Evolutionary conservation across 2,797 vertebrate species (phyloP), one percentile per base, ranked within the genome.

Genomic region (Lindbergichthys nudifrons): DNA sequence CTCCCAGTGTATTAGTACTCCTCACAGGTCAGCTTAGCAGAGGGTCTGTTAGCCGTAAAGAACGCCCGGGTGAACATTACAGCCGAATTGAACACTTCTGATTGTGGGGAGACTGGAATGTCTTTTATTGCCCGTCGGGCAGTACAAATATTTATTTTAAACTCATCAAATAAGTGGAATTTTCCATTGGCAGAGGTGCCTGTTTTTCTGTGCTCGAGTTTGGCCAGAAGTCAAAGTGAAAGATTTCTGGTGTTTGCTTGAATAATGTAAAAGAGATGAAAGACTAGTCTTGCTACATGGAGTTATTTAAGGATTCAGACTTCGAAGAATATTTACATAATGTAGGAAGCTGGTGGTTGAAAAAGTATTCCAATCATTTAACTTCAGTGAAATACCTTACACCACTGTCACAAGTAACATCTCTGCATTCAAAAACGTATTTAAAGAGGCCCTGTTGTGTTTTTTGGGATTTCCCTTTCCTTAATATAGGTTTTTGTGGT

Each of bases 61-160:
- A 75, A 80, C n/a, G 81, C 51, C 65, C 78, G 19, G 70, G 26
- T 87, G 88, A 84, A 85, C 91, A 88, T 89, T 85, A 91, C 79
- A 19, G 84, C 85, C 32, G 10, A 79, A 83, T 84, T 76, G 70
- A 86, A 82, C 76, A 60, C 77, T 72, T 83, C 77, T 88, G 89
- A 91, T 93, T 88, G 87, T 77, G 81, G 89, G 84, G 76, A 90
- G 87, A 51, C 82, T 91, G 92, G 92, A 93, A 92, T 89, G 88
- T 74, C 53, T 85, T 92, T 93, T 91, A 91, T 68, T 87, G 81
- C 72, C 87, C 87, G 57, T 85, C 70, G 67, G 82, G 82, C 88
- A 74, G 78, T 88, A 80, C 88, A 89, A 91, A 87, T 91, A 90
- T 93, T 93, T 89, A 91, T 88, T 93, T 93, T 84, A 88, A 91